Evolutionary conservation across 2,113 vertebrate genomes (phyloP), one percentile per base, ranked within the genome.

Genomic region (Trogon surrucura): DNA sequence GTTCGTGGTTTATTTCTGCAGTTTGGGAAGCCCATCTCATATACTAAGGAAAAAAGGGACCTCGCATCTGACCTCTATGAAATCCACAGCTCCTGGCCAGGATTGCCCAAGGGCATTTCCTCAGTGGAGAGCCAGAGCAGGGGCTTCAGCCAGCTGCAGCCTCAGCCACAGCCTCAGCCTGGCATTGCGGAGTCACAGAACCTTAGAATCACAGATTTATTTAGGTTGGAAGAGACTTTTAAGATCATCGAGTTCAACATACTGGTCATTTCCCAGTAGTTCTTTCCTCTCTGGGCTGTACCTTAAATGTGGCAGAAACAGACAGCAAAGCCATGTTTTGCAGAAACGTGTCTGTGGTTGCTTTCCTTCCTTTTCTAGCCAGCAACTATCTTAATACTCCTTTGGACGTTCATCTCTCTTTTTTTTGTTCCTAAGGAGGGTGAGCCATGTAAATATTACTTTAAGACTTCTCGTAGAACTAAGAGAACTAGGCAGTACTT

Each of bases 11-110:
- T 61, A 29, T n/a, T 74, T 89, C 50, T 57, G 32, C 0, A 7
- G n/a, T 81, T 45, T 47, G 47, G n/a, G 47, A 71, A 81, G 70
- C 8, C 18, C 32, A 8, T 26, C 38, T 53, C 6, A 3, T 30
- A 32, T 3, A 41, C 36, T 38, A 66, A 90, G 53, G 17, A 12
- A 18, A 30, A 74, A 78, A 57, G 3, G 6, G 17, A 44, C 16
- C 15, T 71, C 0, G 0, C 4, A 17, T 17, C 38, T 3, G 13
- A 56, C 5, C 48, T 65, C 16, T 13, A 26, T 7, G 50, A 88
- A 82, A 69, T 34, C 14, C 48, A 54, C 17, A 26, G n/a, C 26
- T 72, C 17, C 48, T 54, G 50, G 10, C 13, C 25, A 25, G 53
- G 51, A 4, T 6, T 67, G 53, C 16, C n/a, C 0, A 0, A 69